A percentile compares a stretch with the other conserved stretches of the same genome.
phyloP scores from a whole-genome alignment of 2,888 invertebrate species.

The Hyles lineata region DNA sequence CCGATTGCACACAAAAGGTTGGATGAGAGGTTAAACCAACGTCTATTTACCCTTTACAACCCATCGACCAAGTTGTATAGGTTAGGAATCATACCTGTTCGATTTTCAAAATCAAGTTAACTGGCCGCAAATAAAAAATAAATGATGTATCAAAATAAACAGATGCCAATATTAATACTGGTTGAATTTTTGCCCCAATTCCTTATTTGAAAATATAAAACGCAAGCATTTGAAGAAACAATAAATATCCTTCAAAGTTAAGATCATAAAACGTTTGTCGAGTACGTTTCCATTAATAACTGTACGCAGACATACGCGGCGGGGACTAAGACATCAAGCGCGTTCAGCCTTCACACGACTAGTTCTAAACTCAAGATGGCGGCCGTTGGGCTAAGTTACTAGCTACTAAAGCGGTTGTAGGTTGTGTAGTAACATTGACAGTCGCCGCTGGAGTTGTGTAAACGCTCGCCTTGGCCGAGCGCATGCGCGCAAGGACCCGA shows the following conservation, averaged over 20 bases:
- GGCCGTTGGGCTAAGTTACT: slow-evolving; percentile 43
- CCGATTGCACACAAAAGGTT: background rate
- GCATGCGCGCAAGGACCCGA: slow-evolving; percentile 68
- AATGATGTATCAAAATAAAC: no score
- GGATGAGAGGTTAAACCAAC: background rate
- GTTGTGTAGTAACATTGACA: slow-evolving; percentile 80
- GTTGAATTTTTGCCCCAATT: no score
- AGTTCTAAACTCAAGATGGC: slow-evolving; percentile 67
- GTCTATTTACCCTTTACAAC: background rate
- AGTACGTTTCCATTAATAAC: slow-evolving; percentile 26
- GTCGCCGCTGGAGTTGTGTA: slow-evolving; percentile 63
- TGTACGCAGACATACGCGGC: slow-evolving; percentile 20
- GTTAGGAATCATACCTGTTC: background rate
- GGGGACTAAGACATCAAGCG: slow-evolving; percentile 44
- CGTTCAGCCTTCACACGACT: slow-evolving; percentile 48
- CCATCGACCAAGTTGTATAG: background rate
- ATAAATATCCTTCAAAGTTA: slow-evolving; percentile 3
- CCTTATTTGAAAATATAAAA: background rate
- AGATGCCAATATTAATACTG: no score
- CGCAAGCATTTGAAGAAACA: background rate
- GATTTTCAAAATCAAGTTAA: background rate
- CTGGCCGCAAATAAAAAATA: background rate
- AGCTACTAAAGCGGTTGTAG: slow-evolving; percentile 55
- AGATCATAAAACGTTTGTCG: slow-evolving; percentile 24
- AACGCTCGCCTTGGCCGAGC: slow-evolving; percentile 73